These are phyloP conservation scores for Sandelia bainsii DNA, from an alignment of 2,797 vertebrate genomes.

Conservation along the genomic window DNA sequence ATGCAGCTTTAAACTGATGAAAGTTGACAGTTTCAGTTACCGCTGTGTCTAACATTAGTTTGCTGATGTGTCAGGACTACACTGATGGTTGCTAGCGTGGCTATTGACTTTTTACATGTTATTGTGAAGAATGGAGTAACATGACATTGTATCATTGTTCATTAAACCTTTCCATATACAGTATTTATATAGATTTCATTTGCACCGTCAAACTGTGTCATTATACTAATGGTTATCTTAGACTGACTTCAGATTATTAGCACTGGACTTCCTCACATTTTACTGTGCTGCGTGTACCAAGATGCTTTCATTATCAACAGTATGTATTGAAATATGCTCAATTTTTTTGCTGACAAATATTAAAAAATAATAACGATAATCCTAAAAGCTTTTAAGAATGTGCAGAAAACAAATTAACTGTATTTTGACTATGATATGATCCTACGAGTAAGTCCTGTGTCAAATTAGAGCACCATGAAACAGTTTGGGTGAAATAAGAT, in stretches of 20 bases:
- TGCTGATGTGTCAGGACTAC: background rate
- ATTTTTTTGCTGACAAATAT: constrained; percentile 12
- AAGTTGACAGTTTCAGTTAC: no score
- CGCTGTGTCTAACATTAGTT: no score
- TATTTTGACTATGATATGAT: background rate
- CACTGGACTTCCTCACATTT: constrained; percentile 14
- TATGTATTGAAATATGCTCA: constrained; percentile 28
- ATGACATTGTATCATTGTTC: background rate
- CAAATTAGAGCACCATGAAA: background rate
- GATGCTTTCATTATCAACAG: constrained; percentile 22
- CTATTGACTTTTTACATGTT: constrained; percentile 6
- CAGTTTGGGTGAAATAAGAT: background rate
- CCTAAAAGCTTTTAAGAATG: constrained; percentile 5
- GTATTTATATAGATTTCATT: constrained; percentile 26
- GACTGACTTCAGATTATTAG: background rate
- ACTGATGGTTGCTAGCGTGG: constrained; percentile 12
- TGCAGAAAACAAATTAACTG: constrained; percentile 8
- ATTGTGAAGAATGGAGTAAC: background rate
- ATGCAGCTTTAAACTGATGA: no score
- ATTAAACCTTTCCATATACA: background rate
- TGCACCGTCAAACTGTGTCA: background rate
- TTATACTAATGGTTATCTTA: no score
- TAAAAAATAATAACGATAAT: background rate
- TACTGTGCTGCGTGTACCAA: constrained; percentile 19
- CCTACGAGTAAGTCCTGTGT: background rate